phyloP scores from a whole-genome alignment of 1,140 invertebrate species.

The Drusus annulatus region DNA sequence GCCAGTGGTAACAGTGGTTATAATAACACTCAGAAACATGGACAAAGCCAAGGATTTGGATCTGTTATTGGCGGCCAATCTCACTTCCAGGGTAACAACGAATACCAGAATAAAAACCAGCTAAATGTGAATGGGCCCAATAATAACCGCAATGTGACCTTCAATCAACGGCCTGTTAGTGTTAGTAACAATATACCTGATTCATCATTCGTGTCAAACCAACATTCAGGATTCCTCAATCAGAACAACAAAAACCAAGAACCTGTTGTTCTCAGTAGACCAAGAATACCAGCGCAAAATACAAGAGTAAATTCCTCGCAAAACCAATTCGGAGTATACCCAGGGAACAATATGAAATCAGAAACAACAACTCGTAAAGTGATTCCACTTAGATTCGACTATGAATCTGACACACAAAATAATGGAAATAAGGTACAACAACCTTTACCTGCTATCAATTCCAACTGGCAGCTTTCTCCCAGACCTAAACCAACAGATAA shows the following conservation, averaged over 20 bases:
- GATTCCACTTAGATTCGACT: slow-evolving; percentile 67
- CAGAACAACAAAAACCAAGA: neutral
- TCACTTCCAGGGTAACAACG: neutral
- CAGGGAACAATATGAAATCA: slow-evolving; percentile 54
- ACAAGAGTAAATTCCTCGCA: slow-evolving; percentile 4
- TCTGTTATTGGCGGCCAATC: neutral
- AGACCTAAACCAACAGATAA: slow-evolving; percentile 53
- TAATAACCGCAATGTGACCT: slow-evolving; percentile 11
- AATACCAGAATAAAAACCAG: slow-evolving; percentile 2
- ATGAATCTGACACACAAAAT: slow-evolving; percentile 60
- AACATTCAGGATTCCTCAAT: slow-evolving; percentile 1
- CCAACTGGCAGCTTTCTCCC: slow-evolving; percentile 60
- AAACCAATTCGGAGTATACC: slow-evolving; percentile 30
- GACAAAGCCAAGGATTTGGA: slow-evolving; percentile 1
- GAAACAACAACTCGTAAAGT: slow-evolving; percentile 65
- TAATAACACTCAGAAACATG: slow-evolving; percentile 4
- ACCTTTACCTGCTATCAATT: slow-evolving; percentile 61
- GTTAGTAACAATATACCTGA: slow-evolving; percentile 19
- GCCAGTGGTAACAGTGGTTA: slow-evolving; percentile 43
- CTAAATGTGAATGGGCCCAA: neutral
- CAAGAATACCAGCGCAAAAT: slow-evolving; percentile 3
- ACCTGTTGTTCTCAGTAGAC: slow-evolving; percentile 1
- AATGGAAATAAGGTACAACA: slow-evolving; percentile 65
- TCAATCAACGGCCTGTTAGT: slow-evolving; percentile 28
- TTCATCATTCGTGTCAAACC: slow-evolving; percentile 17